These are phyloP conservation scores for Sapajus apella DNA, from an alignment of 2,113 vertebrate genomes.

Conservation along the genomic window DNA sequence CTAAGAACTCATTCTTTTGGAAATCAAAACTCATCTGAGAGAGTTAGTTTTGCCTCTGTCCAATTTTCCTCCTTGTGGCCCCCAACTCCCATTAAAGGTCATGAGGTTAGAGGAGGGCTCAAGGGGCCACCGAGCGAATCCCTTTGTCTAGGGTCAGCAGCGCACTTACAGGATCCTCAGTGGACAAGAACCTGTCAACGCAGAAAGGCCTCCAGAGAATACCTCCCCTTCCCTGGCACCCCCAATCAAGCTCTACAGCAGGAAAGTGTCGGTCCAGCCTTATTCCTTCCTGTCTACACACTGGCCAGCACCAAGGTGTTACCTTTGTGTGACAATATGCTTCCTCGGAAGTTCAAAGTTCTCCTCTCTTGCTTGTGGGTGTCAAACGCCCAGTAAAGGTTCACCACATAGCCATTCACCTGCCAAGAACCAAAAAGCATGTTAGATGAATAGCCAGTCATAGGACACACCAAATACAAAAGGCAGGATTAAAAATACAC, in stretches of 20 bases:
- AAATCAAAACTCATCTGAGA: background rate
- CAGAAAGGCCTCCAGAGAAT: background rate
- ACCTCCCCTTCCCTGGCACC: background rate
- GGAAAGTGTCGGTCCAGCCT: accelerated
- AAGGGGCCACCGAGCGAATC: background rate
- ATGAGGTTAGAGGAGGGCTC: background rate
- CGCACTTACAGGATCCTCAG: background rate
- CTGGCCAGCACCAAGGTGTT: background rate
- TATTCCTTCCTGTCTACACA: background rate
- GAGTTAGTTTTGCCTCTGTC: background rate
- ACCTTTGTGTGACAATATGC: slow-evolving; percentile 87
- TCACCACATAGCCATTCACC: slow-evolving; percentile 91
- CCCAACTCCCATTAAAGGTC: background rate
- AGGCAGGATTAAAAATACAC: no score
- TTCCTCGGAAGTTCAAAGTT: slow-evolving; percentile 86
- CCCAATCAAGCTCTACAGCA: no score
- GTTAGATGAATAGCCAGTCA: accelerated
- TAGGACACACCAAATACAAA: accelerated
- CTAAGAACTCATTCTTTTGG: background rate
- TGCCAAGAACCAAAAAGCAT: slow-evolving; percentile 70
- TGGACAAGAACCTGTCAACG: background rate
- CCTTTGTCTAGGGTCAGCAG: background rate
- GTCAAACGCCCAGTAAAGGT: slow-evolving; percentile 96
- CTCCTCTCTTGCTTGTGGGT: slow-evolving; percentile 92
- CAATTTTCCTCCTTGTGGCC: background rate